These are phyloP conservation scores for Clavelina lepadiformis DNA, from an alignment of 23 tunicate genomes.

Conservation along the genomic window DNA sequence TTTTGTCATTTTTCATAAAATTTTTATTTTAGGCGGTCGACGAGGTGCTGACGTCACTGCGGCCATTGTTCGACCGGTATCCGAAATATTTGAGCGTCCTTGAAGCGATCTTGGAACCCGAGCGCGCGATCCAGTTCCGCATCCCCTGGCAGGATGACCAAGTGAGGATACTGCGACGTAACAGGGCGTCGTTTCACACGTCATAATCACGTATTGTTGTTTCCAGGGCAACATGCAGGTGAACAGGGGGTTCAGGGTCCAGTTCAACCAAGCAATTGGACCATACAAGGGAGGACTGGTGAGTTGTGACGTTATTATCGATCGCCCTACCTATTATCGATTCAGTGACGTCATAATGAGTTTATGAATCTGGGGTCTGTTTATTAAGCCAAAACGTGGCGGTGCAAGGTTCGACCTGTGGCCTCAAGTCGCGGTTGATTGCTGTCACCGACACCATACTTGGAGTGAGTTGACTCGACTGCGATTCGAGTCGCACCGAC, in stretches of 20 bases:
- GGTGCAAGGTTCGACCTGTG: too few relatives aligned
- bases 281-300: constrained; percentile 99
- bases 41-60: constrained; percentile 87
- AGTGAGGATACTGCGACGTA: constrained; percentile 26
- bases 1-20: too few relatives aligned
- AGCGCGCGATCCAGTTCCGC: constrained; percentile 91
- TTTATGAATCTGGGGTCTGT: too few relatives aligned
- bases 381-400: too few relatives aligned
- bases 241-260: constrained; percentile 98
- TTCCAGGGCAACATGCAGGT: constrained; percentile 93
- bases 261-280: constrained; percentile 98
- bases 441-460: too few relatives aligned
- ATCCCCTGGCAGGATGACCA: constrained; percentile 99
- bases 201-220: too few relatives aligned
- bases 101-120: constrained; percentile 85
- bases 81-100: constrained; percentile 89
- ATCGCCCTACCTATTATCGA: too few relatives aligned
- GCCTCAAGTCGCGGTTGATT: too few relatives aligned
- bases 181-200: neutral
- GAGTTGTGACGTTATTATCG: constrained; percentile 7
- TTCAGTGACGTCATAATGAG: too few relatives aligned
- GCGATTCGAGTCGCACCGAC: too few relatives aligned
- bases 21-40: constrained; percentile 81
- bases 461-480: too few relatives aligned
- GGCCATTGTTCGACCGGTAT: constrained; percentile 83